Evolutionary conservation across 1,140 invertebrate genomes (phyloP), one percentile per base, ranked within the genome.

Genomic region (Babylonia areolata): DNA sequence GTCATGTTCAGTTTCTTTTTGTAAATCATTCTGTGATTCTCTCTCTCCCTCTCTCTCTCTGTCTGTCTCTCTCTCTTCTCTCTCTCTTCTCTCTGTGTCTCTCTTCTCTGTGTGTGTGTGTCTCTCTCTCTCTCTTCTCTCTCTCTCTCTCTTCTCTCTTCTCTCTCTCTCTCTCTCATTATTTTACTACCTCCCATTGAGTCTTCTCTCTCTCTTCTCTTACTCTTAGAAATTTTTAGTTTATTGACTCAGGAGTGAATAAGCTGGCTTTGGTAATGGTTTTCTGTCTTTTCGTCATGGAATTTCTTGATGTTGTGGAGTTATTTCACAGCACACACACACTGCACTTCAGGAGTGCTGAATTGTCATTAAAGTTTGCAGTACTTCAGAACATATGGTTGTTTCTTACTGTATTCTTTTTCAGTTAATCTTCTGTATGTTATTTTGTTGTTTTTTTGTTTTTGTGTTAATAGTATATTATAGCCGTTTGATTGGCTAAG

Each of bases 31-130:
- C 82, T 75, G 35, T 51, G 37, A n/a, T 78, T 75, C 83, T 77
- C 0, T 5, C 69, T 46, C 82, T 86, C 58, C 23, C 71, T 42
- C 64, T 77, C 42, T 31, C 69, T 85, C 69, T 42, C 42, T 40
- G 40, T 51, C 2, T 58, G 23, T 81, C 80, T 51, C 51, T 51
- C 40, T 81, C 28, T 42, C 80, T 78, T 64, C 12, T 64, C 58
- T 64, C 12, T n/a, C 28, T 1, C 20, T 0, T 64, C 58, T 64
- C 12, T 64, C 58, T 15, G 17, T 64, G 17, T 64, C 58, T 64
- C 58, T 64, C 20, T 23, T 64, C 12, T 64, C 58, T 78, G 15
- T 78, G 12, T 78, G 12, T 78, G 11, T 78, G 3, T 12, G 3
- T 78, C 31, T 78, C 40, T 15, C 9, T 28, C 40, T 51, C 51